Conservation (phyloP, 2,113 vertebrate species). For the Pluvialis apricaria region DNA sequence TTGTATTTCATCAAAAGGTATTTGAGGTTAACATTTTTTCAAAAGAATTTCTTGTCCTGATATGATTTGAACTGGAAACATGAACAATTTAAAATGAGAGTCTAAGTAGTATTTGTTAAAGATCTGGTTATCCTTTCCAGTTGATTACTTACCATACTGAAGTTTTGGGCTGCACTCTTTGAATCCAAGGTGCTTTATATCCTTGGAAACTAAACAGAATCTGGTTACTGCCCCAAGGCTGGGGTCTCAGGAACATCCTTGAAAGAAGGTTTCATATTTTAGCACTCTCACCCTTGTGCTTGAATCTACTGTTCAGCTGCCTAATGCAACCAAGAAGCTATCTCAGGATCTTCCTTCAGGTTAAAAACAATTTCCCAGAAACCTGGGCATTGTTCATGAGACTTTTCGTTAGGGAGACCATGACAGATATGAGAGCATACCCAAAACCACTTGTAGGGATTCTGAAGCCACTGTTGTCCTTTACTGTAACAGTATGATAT, state of each 20-base stretch:
- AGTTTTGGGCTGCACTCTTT: not conserved
- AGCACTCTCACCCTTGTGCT: not conserved
- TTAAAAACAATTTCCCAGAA: not conserved
- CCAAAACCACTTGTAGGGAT: not conserved
- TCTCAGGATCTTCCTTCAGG: not conserved
- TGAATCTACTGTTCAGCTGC: not conserved
- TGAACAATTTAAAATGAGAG: not conserved
- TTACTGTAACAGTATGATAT: not conserved
- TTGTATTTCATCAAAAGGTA: not conserved
- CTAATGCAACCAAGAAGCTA: not conserved
- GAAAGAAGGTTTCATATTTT: not conserved
- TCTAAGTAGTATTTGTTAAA: not conserved
- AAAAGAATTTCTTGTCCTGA: not conserved
- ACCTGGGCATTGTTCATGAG: not conserved
- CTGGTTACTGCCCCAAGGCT: not conserved
- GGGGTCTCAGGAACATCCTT: not conserved
- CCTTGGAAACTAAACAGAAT: not conserved
- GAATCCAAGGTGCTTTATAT: not conserved
- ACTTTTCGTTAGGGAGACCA: not conserved
- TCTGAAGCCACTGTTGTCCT: not conserved
- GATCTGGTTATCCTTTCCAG: not conserved
- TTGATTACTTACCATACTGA: not conserved
- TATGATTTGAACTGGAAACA: not conserved
- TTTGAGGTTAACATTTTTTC: not conserved
- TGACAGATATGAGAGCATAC: not conserved